These are phyloP conservation scores for Aromia moschata DNA, from an alignment of 2,888 invertebrate genomes.

Conservation along the genomic window DNA sequence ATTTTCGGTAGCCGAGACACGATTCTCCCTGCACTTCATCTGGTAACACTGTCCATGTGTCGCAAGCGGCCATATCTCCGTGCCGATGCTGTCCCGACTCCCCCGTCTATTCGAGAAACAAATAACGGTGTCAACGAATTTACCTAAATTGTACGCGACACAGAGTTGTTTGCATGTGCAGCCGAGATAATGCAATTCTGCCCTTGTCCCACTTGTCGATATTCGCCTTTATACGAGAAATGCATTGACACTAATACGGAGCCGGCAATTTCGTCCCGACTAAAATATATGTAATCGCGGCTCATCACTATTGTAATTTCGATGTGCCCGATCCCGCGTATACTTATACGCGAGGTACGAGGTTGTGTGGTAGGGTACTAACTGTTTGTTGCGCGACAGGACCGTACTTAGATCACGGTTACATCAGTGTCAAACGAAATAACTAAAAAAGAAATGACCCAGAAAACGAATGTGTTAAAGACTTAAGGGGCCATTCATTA, in stretches of 20 bases:
- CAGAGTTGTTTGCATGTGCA: slow-evolving; percentile 27
- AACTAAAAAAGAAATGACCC: too few relatives aligned
- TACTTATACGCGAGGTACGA: not conserved
- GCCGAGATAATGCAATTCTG: slow-evolving; percentile 47
- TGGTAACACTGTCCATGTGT: too few relatives aligned
- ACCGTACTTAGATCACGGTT: too few relatives aligned
- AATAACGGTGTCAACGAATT: slow-evolving; percentile 8
- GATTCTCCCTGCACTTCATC: too few relatives aligned
- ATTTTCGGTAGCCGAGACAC: too few relatives aligned
- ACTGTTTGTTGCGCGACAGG: not conserved
- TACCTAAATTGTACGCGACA: not conserved
- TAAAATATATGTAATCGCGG: slow-evolving; percentile 39
- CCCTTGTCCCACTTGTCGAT: slow-evolving; percentile 56
- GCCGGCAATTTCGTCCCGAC: slow-evolving; percentile 36
- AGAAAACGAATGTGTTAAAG: too few relatives aligned
- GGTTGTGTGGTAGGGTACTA: slow-evolving; percentile 3
- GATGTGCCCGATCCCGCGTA: not conserved
- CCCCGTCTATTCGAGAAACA: not conserved
- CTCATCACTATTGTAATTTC: slow-evolving; percentile 27
- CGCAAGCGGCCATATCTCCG: too few relatives aligned
- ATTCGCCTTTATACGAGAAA: slow-evolving; percentile 55
- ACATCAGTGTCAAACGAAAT: too few relatives aligned
- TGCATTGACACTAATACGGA: slow-evolving; percentile 54
- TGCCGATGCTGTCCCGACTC: not conserved
- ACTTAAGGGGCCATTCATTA: too few relatives aligned